Conservation (phyloP, 2,888 invertebrate genomes). For the Mythimna pallens region DNA sequence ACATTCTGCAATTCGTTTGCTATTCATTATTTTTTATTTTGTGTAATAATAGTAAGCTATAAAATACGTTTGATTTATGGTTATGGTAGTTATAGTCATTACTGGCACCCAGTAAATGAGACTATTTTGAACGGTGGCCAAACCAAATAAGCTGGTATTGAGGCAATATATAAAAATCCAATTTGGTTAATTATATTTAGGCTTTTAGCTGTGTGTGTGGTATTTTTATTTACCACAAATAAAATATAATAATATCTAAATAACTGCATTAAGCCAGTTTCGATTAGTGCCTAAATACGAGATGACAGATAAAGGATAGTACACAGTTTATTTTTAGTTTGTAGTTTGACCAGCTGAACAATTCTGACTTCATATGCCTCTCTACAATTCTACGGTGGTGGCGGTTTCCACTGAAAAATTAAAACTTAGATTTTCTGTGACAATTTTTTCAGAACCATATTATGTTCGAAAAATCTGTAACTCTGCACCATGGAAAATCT, state of each 20-base stretch:
- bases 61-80: conserved; percentile 63
- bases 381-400: too few relatives aligned
- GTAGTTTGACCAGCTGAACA: background rate
- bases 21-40: conserved; percentile 65
- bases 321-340: background rate
- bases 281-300: conserved; percentile 21
- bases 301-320: background rate
- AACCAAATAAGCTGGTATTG: conserved; percentile 35
- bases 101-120: conserved; percentile 43
- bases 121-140: conserved; percentile 31
- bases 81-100: conserved; percentile 54
- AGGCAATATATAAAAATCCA: conserved; percentile 16
- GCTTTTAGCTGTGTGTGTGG: conserved; percentile 3
- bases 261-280: conserved; percentile 13
- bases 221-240: conserved; percentile 17
- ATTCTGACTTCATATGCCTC: background rate
- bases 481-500: too few relatives aligned
- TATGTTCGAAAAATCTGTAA: too few relatives aligned
- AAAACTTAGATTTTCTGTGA: too few relatives aligned
- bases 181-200: conserved; percentile 31
- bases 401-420: too few relatives aligned
- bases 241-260: conserved; percentile 3
- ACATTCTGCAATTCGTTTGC: conserved; percentile 80
- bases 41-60: conserved; percentile 55
- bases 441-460: too few relatives aligned